phyloP scores from a whole-genome alignment of 35 echinoderm and acorn worm species.

The Amphiura filiformis region DNA sequence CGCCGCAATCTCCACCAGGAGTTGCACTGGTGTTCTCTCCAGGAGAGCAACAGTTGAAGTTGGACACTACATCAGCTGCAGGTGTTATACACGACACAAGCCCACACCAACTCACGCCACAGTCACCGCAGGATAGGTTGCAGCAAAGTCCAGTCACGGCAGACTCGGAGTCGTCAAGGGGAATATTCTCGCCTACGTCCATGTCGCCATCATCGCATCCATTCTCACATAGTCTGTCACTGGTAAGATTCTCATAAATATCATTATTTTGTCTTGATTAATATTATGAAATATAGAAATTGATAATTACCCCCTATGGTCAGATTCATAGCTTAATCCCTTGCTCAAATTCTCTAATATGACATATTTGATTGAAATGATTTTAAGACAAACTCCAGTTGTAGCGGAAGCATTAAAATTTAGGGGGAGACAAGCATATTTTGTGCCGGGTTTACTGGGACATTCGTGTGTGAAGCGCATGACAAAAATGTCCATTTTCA shows the following conservation, averaged over 20 bases:
- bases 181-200: not conserved
- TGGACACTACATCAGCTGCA: not conserved
- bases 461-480: too few species aligned
- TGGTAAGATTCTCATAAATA: not conserved
- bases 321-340: not conserved
- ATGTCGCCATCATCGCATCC: not conserved
- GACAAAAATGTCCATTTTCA: too few species aligned
- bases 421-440: too few species aligned
- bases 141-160: not conserved
- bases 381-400: too few species aligned
- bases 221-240: not conserved
- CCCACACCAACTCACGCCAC: not conserved
- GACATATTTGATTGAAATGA: too few species aligned
- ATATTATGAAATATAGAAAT: not conserved
- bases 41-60: not conserved
- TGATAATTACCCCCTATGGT: not conserved
- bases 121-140: not conserved
- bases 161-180: not conserved
- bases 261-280: not conserved
- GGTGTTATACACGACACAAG: not conserved
- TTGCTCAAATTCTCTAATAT: not conserved
- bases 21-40: not conserved
- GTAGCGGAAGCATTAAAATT: too few species aligned
- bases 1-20: not conserved
- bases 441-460: too few species aligned